phyloP scores from a whole-genome alignment of 2,888 invertebrate genomes.

The Cantharis flavilabris region DNA sequence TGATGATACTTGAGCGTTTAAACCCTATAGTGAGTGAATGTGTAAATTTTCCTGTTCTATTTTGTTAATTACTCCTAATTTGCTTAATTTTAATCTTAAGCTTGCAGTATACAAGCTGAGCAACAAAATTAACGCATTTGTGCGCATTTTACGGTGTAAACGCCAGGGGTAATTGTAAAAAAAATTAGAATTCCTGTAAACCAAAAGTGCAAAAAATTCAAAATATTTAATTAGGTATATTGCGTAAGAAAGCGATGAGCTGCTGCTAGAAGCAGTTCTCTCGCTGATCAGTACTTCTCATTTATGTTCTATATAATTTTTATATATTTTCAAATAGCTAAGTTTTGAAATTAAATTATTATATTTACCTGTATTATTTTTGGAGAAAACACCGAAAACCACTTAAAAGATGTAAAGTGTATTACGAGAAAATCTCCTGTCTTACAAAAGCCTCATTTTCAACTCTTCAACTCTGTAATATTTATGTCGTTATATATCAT shows the following conservation, averaged over 20 bases:
- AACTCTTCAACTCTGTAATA: neutral
- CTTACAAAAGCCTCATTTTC: neutral
- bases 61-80: neutral
- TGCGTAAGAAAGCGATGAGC: too few relatives aligned
- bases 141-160: neutral
- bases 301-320: too few relatives aligned
- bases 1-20: neutral
- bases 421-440: neutral
- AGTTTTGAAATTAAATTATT: neutral
- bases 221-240: too few relatives aligned
- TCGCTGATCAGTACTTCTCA: too few relatives aligned
- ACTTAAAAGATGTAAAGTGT: neutral
- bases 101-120: neutral
- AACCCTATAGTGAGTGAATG: neutral
- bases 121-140: neutral
- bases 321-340: too few relatives aligned
- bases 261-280: too few relatives aligned
- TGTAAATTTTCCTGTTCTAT: neutral
- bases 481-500: conserved; percentile 13
- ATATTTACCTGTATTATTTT: neutral
- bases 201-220: neutral
- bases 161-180: neutral
- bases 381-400: neutral
- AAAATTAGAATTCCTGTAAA: neutral
- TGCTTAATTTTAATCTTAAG: neutral